These are phyloP conservation scores for Bellardia pandia DNA, from an alignment of 2,888 invertebrate species.

Conservation along the genomic window DNA sequence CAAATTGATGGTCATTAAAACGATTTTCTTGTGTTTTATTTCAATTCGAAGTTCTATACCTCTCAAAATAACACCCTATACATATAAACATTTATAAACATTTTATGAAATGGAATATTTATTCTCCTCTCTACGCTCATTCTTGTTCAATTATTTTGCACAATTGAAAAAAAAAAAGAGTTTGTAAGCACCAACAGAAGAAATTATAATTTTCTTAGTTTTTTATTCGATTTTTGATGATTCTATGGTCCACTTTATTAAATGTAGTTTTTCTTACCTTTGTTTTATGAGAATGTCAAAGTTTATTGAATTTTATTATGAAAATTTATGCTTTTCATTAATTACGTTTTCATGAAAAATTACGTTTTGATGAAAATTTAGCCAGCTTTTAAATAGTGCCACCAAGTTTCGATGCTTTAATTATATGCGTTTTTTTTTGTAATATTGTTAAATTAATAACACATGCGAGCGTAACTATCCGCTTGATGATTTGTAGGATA, in stretches of 20 bases:
- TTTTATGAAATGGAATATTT: not conserved
- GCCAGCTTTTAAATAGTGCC: constrained; percentile 7
- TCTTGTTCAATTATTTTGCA: constrained; percentile 26
- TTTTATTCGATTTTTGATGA: not conserved
- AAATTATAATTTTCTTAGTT: constrained; percentile 15
- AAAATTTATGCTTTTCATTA: constrained; percentile 46
- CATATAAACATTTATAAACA: too few species aligned
- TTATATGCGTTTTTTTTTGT: too few species aligned
- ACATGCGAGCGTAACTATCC: too few species aligned
- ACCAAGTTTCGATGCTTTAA: constrained; percentile 38
- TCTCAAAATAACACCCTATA: too few species aligned
- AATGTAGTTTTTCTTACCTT: constrained; percentile 52
- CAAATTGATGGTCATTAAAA: too few species aligned
- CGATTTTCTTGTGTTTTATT: too few species aligned
- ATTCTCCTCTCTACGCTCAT: constrained; percentile 27
- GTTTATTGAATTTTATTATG: constrained; percentile 23
- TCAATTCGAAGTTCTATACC: too few species aligned
- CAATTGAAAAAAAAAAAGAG: constrained; percentile 8
- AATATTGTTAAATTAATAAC: too few species aligned
- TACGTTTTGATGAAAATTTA: constrained; percentile 66
- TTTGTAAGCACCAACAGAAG: constrained; percentile 31
- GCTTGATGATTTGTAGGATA: too few species aligned
- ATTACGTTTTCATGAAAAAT: constrained; percentile 67
- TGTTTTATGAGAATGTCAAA: constrained; percentile 27
- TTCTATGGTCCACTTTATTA: not conserved